Conservation (phyloP, 2,113 vertebrate genomes). For the Elanoides forficatus region DNA sequence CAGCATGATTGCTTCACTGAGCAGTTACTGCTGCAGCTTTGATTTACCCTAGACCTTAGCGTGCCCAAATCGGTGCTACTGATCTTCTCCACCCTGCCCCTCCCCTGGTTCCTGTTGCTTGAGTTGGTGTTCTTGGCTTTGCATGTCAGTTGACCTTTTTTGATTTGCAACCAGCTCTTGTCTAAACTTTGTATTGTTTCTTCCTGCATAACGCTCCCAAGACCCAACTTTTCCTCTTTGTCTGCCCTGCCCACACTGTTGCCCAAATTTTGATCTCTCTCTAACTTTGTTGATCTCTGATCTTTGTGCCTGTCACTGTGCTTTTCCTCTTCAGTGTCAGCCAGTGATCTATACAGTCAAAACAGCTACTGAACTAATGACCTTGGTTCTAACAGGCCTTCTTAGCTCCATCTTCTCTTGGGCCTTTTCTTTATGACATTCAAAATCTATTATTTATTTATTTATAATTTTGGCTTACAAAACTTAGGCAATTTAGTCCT, state of each 20-base stretch:
- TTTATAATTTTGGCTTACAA: neutral
- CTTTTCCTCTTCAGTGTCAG: conserved; percentile 6
- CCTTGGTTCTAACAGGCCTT: neutral
- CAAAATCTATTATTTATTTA: neutral
- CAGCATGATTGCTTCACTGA: neutral
- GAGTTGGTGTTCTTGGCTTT: neutral
- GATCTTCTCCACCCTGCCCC: neutral
- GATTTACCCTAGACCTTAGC: neutral
- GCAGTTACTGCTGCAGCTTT: neutral
- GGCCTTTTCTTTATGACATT: neutral
- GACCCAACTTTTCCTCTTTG: neutral
- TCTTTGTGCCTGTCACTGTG: neutral
- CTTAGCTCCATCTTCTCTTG: neutral
- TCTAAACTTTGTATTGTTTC: conserved; percentile 27
- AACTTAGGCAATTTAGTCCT: neutral
- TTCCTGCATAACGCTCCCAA: conserved; percentile 22
- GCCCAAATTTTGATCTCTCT: neutral
- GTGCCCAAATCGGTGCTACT: fast-evolving
- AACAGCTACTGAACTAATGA: neutral
- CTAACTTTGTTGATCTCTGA: neutral
- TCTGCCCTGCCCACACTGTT: neutral
- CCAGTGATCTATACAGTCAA: neutral
- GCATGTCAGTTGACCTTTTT: neutral
- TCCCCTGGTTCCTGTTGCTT: conserved; percentile 24
- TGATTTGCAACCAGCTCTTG: neutral